Base-by-base conservation (phyloP, 2,888 invertebrate species). In the Cartodere bifasciata region DNA sequence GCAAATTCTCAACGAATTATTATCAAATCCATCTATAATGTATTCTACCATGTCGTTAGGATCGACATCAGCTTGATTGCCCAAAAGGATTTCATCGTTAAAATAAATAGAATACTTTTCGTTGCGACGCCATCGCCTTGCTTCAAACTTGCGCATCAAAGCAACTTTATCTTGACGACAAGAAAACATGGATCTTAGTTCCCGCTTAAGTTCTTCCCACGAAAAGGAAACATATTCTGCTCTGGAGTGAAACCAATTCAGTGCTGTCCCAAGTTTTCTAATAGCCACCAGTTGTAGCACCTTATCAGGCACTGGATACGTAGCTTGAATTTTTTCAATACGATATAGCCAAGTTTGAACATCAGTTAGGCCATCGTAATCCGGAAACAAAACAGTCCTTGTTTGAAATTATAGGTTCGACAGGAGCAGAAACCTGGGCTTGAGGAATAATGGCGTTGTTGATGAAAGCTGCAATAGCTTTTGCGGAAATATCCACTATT, bases 1-100 rank as follows among this genome's bases (percentile, higher is more conserved):
- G 9, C 16, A 13, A 6, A 13, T 31, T 22, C 26, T 12, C 6
- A 34, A 20, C 4, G 16, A 4, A 10, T 16, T n/a, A 17, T 34
- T 31, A 7, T 24, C 31, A 11, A 41, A 39, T 5, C 40, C 38
- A 15, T 39, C 42, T 10, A 43, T 41, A 3, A 39, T 9, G 13
- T 39, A 40, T 9, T 41, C 36, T 1, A 43, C 21, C 5, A 41
- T 16, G 16, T 49, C 47, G 11, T 42, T 41, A 16, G 44, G 44
- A 6, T 43, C 45, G 12, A 48, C 27, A 10, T 28, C 23, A 7
- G 34, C 14, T 28, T 37, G 32, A 13, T 36, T 43, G 2, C 40
- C 37, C 16, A 39, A 14, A 10, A 41, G 39, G 1, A 32, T 23
- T 23, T 45, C 41, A 1, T 43, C 36, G 13, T 38, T 24, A 10